Percentiles rank a stretch among this genome's conserved stretches.
phyloP scores from a whole-genome alignment of 2,797 vertebrate genomes.

The Ptychobarbus kaznakovi region DNA sequence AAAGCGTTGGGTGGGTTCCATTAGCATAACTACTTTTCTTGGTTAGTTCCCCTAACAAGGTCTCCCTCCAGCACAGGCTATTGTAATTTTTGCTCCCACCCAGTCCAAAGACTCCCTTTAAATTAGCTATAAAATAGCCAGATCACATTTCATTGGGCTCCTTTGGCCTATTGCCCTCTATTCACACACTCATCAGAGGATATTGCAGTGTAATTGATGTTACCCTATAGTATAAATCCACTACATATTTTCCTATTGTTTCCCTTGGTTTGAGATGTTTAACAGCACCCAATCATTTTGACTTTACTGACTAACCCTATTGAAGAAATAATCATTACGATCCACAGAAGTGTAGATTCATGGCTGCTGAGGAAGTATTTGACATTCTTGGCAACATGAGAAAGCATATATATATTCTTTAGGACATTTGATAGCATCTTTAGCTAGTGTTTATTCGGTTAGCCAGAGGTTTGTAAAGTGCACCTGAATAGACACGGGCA shows the following conservation, averaged over 20 bases:
- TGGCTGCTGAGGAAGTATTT: neutral
- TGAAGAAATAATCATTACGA: neutral
- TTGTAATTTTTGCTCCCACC: constrained; percentile 45
- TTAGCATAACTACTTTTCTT: constrained; percentile 43
- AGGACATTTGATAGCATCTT: constrained; percentile 47
- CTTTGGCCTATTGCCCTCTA: constrained; percentile 37
- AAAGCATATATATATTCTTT: constrained; percentile 34
- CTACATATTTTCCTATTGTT: neutral
- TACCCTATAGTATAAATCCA: neutral
- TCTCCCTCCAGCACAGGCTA: constrained; percentile 18
- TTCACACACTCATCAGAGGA: constrained; percentile 24
- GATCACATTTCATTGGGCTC: constrained; percentile 61
- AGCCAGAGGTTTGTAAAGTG: constrained; percentile 59
- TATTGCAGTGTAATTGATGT: neutral
- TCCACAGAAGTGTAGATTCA: neutral
- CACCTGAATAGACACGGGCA: constrained; percentile 56
- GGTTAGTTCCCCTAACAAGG: constrained; percentile 4
- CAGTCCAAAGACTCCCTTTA: constrained; percentile 41
- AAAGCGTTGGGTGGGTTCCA: constrained; percentile 20
- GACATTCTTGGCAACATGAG: constrained; percentile 18
- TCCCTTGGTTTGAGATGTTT: neutral
- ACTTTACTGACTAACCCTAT: neutral
- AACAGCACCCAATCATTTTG: neutral
- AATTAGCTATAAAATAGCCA: constrained; percentile 51
- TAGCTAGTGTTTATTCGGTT: constrained; percentile 58